A percentile compares a stretch with the other conserved stretches of the same genome.
Conservation (phyloP, 2,113 vertebrate species). For the Urocolius indicus region DNA sequence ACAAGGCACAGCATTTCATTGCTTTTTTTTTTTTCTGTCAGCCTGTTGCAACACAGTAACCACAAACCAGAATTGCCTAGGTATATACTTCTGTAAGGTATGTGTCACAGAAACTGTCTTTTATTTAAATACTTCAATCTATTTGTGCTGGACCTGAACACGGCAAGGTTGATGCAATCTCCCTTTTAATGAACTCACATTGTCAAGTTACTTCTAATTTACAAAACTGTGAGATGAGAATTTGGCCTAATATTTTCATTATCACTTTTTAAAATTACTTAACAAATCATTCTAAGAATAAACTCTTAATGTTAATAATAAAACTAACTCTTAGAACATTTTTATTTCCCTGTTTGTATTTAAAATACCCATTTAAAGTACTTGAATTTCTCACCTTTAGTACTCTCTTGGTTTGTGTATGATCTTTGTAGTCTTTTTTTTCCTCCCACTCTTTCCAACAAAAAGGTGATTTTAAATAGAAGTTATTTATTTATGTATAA, state of each 20-base stretch:
- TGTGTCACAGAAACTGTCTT: background rate
- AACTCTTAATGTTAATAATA: background rate
- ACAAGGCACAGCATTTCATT: background rate
- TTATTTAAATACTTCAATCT: constrained; percentile 1
- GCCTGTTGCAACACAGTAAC: background rate
- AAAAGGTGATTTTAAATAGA: background rate
- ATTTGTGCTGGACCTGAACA: background rate
- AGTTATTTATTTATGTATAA: constrained; percentile 19
- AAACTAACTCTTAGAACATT: background rate
- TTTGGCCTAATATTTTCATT: background rate
- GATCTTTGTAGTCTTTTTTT: background rate
- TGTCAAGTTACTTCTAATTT: background rate
- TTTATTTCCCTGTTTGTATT: background rate
- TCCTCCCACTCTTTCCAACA: background rate
- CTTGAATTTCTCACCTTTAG: constrained; percentile 14
- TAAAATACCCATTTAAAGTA: constrained; percentile 15
- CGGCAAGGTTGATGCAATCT: background rate
- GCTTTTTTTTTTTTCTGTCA: background rate
- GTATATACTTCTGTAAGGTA: background rate
- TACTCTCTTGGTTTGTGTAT: background rate
- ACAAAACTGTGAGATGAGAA: background rate
- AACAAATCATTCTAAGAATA: background rate
- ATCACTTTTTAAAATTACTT: background rate
- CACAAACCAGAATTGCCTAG: background rate
- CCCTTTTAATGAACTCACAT: background rate